These are phyloP conservation scores for Recurvirostra avosetta DNA, from an alignment of 2,113 vertebrate genomes.

Conservation along the genomic window DNA sequence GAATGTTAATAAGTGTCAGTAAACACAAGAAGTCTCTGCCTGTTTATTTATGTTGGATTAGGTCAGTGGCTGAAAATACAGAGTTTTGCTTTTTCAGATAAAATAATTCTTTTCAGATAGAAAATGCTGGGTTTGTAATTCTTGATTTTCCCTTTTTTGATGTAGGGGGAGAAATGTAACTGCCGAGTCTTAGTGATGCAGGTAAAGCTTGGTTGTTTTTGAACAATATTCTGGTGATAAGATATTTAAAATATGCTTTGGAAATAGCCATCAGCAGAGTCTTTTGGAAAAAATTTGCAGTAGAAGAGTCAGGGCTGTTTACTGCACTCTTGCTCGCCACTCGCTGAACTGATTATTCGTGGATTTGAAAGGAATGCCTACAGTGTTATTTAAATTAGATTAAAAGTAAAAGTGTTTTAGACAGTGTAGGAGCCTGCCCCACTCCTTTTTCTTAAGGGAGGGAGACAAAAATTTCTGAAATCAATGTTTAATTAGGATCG, in stretches of 20 bases:
- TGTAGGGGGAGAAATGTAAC: background rate
- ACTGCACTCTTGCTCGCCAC: background rate
- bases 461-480: background rate
- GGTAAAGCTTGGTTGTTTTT: background rate
- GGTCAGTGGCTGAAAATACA: conserved; percentile 27
- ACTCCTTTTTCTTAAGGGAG: background rate
- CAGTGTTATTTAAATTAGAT: background rate
- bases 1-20: background rate
- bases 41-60: conserved; percentile 8
- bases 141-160: background rate
- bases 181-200: background rate
- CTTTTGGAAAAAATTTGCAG: background rate
- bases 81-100: conserved; percentile 1
- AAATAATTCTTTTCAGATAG: background rate
- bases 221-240: background rate
- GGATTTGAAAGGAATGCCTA: background rate
- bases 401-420: background rate
- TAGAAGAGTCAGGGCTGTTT: background rate
- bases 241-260: background rate
- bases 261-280: background rate
- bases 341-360: background rate
- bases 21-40: conserved; percentile 1
- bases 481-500: background rate
- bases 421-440: background rate
- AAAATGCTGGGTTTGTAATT: background rate